A percentile compares a stretch with the other conserved stretches of the same genome.
phyloP scores from a whole-genome alignment of 1,140 invertebrate species.

The Trigoniulus corallinus region DNA sequence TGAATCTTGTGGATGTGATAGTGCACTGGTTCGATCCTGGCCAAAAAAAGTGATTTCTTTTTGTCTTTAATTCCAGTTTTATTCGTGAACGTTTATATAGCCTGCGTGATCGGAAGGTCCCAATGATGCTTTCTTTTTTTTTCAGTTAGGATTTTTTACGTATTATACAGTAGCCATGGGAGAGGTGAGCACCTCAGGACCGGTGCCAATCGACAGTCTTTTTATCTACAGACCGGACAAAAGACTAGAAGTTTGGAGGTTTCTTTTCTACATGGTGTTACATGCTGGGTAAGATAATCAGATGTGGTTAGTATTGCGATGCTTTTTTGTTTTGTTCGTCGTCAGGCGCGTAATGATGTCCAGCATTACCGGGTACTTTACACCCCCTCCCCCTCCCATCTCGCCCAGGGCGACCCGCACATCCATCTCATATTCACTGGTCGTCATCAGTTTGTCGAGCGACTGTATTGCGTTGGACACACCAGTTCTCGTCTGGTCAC shows the following conservation, averaged over 20 bases:
- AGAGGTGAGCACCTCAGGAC: conserved; percentile 65
- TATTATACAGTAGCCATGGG: conserved; percentile 71
- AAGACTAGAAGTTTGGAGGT: conserved; percentile 79
- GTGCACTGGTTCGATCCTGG: too few species aligned
- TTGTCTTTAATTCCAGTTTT: not conserved
- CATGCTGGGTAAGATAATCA: conserved; percentile 64
- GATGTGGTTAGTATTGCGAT: too few species aligned
- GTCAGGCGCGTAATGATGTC: too few species aligned
- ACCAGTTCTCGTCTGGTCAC: too few species aligned
- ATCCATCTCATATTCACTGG: not conserved
- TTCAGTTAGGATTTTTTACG: conserved; percentile 76
- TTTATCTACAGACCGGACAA: conserved; percentile 89
- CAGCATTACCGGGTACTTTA: too few species aligned
- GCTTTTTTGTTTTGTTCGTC: not conserved
- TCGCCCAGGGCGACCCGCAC: too few species aligned
- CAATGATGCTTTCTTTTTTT: conserved; percentile 1
- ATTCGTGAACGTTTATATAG: not conserved
- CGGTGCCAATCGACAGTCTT: conserved; percentile 76
- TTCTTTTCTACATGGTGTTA: conserved; percentile 84
- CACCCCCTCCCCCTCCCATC: too few species aligned
- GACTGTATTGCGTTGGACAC: too few species aligned
- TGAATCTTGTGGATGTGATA: too few species aligned
- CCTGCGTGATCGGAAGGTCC: not conserved
- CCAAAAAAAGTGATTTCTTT: too few species aligned
- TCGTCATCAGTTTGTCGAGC: too few species aligned